A percentile compares a stretch with the other conserved stretches of the same genome.
Evolutionary conservation across 1,140 invertebrate species (phyloP).

Genomic region (Thaumetopoea pityocampa): DNA sequence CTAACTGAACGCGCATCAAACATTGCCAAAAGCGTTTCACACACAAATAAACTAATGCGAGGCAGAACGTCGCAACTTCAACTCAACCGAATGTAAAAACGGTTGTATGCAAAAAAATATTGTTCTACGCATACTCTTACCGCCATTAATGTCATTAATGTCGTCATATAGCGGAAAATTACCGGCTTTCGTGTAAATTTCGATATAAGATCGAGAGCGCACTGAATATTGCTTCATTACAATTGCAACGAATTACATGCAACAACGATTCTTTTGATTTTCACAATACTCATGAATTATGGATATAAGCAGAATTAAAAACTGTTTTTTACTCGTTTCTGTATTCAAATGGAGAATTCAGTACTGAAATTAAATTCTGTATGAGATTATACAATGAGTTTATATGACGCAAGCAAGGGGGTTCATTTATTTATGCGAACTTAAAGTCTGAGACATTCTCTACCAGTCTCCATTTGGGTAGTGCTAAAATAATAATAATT

Average conservation of each 20-base stretch:
- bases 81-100: slow-evolving; percentile 40
- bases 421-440: too few species aligned
- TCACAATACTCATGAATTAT: slow-evolving; percentile 57
- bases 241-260: slow-evolving; percentile 38
- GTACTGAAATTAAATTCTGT: slow-evolving; percentile 54
- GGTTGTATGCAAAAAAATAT: slow-evolving; percentile 52
- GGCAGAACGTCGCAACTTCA: slow-evolving; percentile 23
- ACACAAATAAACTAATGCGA: slow-evolving; percentile 39
- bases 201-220: slow-evolving; percentile 55
- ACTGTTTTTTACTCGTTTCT: slow-evolving; percentile 39
- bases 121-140: slow-evolving; percentile 36
- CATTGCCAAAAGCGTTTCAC: slow-evolving; percentile 33
- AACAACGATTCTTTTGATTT: slow-evolving; percentile 32
- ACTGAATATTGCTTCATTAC: slow-evolving; percentile 37
- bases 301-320: slow-evolving; percentile 40
- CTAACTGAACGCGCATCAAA: too few species aligned
- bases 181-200: slow-evolving; percentile 61
- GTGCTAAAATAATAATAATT: too few species aligned
- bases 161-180: slow-evolving; percentile 64
- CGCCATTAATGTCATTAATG: slow-evolving; percentile 65
- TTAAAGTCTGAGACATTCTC: too few species aligned
- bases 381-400: slow-evolving; percentile 54
- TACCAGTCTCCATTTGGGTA: too few species aligned
- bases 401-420: too few species aligned
- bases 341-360: slow-evolving; percentile 36